A percentile compares a stretch with the other conserved stretches of the same genome.
phyloP scores from a whole-genome alignment of 2,888 invertebrate genomes.

The Zonitis immaculata region DNA sequence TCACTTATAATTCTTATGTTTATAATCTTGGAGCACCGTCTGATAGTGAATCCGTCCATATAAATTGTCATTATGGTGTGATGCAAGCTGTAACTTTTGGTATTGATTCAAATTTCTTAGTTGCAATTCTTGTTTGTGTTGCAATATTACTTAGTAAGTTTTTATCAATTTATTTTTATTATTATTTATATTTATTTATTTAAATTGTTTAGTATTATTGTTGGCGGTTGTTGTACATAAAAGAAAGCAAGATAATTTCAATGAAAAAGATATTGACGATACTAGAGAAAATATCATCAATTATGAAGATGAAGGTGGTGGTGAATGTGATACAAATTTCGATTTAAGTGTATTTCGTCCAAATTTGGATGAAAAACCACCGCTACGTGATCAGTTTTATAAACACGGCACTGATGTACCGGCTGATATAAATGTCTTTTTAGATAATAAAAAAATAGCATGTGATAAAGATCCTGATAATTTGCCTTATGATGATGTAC shows the following conservation, averaged over 20 bases:
- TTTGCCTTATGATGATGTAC: slow-evolving; percentile 91
- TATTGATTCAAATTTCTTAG: slow-evolving; percentile 80
- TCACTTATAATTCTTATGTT: slow-evolving; percentile 80
- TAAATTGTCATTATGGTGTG: slow-evolving; percentile 68
- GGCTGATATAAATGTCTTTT: slow-evolving; percentile 84
- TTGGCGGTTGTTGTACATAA: slow-evolving; percentile 88
- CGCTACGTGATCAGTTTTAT: slow-evolving; percentile 38
- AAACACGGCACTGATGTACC: slow-evolving; percentile 56
- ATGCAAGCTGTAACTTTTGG: slow-evolving; percentile 77
- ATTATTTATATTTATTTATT: not conserved
- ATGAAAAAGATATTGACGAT: slow-evolving; percentile 90
- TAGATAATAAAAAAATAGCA: slow-evolving; percentile 82
- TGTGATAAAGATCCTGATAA: slow-evolving; percentile 90
- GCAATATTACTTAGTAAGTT: slow-evolving; percentile 76
- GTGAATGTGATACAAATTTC: slow-evolving; percentile 93
- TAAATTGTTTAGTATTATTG: slow-evolving; percentile 62
- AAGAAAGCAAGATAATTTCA: slow-evolving; percentile 77
- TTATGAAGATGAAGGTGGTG: slow-evolving; percentile 98
- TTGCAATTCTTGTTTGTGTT: slow-evolving; percentile 85
- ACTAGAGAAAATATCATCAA: slow-evolving; percentile 96
- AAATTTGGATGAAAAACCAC: slow-evolving; percentile 39
- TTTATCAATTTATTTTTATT: not conserved
- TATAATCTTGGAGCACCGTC: slow-evolving; percentile 87
- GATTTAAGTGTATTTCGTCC: slow-evolving; percentile 73
- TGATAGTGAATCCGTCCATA: slow-evolving; percentile 59